Evolutionary conservation across 2,113 vertebrate species (phyloP).

Genomic region (Peucedramus taeniatus): DNA sequence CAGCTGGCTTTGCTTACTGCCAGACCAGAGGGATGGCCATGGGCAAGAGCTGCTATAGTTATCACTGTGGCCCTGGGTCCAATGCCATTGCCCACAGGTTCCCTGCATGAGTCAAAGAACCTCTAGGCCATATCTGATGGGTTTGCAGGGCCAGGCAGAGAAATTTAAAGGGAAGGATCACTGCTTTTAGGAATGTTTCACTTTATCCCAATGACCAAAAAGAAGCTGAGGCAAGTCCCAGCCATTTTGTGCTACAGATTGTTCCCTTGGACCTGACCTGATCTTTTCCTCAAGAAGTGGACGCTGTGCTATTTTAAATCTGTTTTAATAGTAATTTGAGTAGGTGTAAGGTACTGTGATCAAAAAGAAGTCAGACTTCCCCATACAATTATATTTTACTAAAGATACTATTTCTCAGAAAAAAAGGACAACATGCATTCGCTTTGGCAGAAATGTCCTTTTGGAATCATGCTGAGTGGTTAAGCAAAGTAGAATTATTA

Average conservation of each 20-base stretch:
- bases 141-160: background rate
- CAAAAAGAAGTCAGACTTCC: background rate
- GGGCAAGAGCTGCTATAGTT: background rate
- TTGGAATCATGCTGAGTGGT: background rate
- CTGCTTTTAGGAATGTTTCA: background rate
- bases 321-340: background rate
- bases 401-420: background rate
- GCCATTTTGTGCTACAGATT: background rate
- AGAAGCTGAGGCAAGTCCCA: background rate
- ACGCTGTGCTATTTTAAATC: background rate
- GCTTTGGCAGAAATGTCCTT: background rate
- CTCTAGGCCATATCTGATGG: background rate
- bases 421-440: background rate
- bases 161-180: background rate
- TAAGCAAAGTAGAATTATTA: conserved; percentile 39
- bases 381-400: background rate
- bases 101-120: background rate
- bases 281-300: background rate
- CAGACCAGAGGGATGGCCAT: background rate
- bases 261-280: background rate
- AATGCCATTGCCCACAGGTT: background rate
- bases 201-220: background rate
- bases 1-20: background rate
- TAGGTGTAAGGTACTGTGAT: background rate
- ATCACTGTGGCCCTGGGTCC: background rate